Evolutionary conservation across 2,797 vertebrate genomes (phyloP), one percentile per base, ranked within the genome.

Genomic region (Limnodromus scolopaceus): DNA sequence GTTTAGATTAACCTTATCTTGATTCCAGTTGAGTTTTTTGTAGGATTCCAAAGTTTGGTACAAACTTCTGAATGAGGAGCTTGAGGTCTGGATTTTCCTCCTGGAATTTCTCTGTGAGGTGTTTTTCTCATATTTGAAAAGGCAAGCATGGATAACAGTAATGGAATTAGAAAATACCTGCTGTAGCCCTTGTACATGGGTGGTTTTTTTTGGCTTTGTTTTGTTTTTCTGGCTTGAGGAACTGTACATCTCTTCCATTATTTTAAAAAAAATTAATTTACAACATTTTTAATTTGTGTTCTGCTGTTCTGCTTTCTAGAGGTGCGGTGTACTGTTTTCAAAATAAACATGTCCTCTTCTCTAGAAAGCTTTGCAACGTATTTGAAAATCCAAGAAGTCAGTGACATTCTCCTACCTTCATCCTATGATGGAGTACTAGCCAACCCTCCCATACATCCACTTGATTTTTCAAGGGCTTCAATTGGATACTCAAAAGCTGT

Each of bases 391-490:
- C 22, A 53, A 39, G 58, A 78, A 92, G n/a, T 69, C 53, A 13
- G 3, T 78, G n/a, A 9, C 17, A 48, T 87, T 60, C 17, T 70
- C 18, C 23, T 86, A 2, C 51, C 43, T 88, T 55, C 71, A 55
- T 85, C 43, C 17, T 55, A 1, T 46, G 54, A 22, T 16, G 8
- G 34, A 74, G n/a, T 81, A 72, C 27, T 72, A 92, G 41, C 57
- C 64, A 74, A 8, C 46, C 28, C n/a, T 84, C 39, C 72, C 15
- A 3, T 72, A 65, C 32, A 71, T 27, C 15, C 39, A 64, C 49
- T 93, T 87, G 66, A 88, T 95, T 87, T 93, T 93, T 96, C 65
- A 65, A 94, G 92, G 49, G 41, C 28, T 93, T 96, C 78, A 82
- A 38, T 8, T 87, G 74, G 48, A 55, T 78, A 77, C 68, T 95